Base-by-base conservation (phyloP, 1,140 invertebrate species). In the Anthonomus grandis region DNA sequence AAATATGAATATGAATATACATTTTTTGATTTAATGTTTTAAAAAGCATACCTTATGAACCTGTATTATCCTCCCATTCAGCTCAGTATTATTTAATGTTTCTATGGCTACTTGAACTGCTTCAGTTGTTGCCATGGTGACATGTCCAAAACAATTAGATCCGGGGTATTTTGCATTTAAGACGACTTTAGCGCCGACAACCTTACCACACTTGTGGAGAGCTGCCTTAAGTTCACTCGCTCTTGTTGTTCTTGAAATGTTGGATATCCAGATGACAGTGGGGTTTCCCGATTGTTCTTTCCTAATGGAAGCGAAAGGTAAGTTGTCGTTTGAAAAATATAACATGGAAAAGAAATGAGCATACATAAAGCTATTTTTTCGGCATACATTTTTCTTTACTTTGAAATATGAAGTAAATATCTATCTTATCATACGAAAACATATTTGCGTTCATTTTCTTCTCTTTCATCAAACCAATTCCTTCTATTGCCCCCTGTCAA, bases 161-260 rank as follows among this genome's bases (percentile, higher is more conserved):
- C 92, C 92, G 2, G 93, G 92, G 21, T 89, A 91, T 48, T 86
- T 81, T 1, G 93, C 91, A 76, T 95, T 96, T 1, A 93, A 95
- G 0, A 97, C 94, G n/a, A 97, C 89, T 78, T 97, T 97, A 0
- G 93, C 93, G 47, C 91, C 92, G 68, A 94, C 85, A 3, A 97
- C 94, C 82, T 96, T 97, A 64, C 93, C 94, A 80, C 91, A 87
- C 70, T 91, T 91, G 13, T 88, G 91, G 68, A 96, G 94, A 15
- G 94, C 81, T 51, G 88, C 83, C 72, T 97, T 97, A 54, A 97
- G 76, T 75, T 97, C 93, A 39, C 90, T 92, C 22, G 94, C 94
- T 27, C 90, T 81, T 19, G 93, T 96, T 25, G 85, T 84, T 3
- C 91, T 86, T 0, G 92, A 90, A 48, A 97, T 76, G 22, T 93